Percentiles rank a stretch among this genome's conserved stretches.
Evolutionary conservation across 2,113 vertebrate species (phyloP).

Genomic region (Forbesichthys papilliferus): DNA sequence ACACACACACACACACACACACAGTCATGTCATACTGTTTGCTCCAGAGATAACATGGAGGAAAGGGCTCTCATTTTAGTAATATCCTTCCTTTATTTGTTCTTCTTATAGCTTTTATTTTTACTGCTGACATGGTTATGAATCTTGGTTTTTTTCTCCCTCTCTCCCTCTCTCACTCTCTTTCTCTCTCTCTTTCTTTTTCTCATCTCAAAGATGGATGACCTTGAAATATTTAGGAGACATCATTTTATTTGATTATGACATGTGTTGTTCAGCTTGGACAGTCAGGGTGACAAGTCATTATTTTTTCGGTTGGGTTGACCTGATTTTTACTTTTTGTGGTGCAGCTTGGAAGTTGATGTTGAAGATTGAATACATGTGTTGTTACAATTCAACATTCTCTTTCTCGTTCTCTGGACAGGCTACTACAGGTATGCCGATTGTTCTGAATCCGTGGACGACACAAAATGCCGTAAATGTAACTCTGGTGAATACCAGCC

Average conservation of each 20-base stretch:
- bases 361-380: too few relatives aligned
- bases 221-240: too few relatives aligned
- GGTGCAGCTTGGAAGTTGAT: too few relatives aligned
- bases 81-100: conserved; percentile 17
- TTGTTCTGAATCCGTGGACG: conserved; percentile 74
- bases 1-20: background rate
- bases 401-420: conserved; percentile 42
- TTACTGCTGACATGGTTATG: conserved; percentile 6
- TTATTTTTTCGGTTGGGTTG: too few relatives aligned
- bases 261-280: too few relatives aligned
- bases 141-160: conserved; percentile 14
- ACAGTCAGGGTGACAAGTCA: too few relatives aligned
- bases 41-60: background rate
- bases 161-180: background rate
- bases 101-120: conserved; percentile 1
- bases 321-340: background rate
- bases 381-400: background rate
- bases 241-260: too few relatives aligned
- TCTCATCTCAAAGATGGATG: background rate
- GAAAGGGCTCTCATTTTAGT: background rate
- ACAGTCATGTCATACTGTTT: background rate
- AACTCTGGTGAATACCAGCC: conserved; percentile 84
- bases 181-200: conserved; percentile 1
- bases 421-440: conserved; percentile 78
- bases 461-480: conserved; percentile 79